Base-by-base conservation (phyloP, 2,113 vertebrate species). In the Sturnira hondurensis region DNA sequence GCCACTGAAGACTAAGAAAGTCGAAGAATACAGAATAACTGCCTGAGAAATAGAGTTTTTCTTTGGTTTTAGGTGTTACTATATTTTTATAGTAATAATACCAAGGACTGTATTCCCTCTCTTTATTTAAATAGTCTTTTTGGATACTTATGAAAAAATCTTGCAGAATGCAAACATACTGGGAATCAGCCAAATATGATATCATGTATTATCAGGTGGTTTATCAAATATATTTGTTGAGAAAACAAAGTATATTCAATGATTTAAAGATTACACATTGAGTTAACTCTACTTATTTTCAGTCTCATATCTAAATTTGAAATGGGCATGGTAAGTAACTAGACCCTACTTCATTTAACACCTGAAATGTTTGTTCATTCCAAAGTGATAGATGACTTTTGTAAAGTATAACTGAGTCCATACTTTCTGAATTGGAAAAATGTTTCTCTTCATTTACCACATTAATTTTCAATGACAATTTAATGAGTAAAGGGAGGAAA, bases 381-480 rank as follows among this genome's bases (percentile, higher is more conserved):
- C 33, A 90, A 54, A 54, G 15, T 58, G 47, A 95, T 91, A 36
- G 43, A 83, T 91, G 47, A 92, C 83, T 88, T 85, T 81, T 22
- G 19, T 85, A 52, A 76, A 74, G 54, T 76, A 19, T 82, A 89
- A 85, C 36, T 54, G 11, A 89, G n/a, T 81, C 15, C 14, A 20
- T 93, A 90, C 82, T 45, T 95, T 89, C 26, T 54, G 17, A 82
- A 24, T 93, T 58, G 90, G 58, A 93, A 95, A 95, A 63, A 50
- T 86, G 22, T 92, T 90, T 78, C n/a, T 94, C 11, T 2, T 89
- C 41, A 85, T 86, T 78, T 94, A 52, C 45, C 58, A 70, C 87
- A 96, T 91, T 88, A 81, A 58, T 82, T 93, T 58, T 95, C 73
- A 88, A 10, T 94, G 88, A 76, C 9, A 73, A 88, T 90, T 93